phyloP scores from a whole-genome alignment of 2,888 invertebrate genomes.

The Lasioglossum villosulum region DNA sequence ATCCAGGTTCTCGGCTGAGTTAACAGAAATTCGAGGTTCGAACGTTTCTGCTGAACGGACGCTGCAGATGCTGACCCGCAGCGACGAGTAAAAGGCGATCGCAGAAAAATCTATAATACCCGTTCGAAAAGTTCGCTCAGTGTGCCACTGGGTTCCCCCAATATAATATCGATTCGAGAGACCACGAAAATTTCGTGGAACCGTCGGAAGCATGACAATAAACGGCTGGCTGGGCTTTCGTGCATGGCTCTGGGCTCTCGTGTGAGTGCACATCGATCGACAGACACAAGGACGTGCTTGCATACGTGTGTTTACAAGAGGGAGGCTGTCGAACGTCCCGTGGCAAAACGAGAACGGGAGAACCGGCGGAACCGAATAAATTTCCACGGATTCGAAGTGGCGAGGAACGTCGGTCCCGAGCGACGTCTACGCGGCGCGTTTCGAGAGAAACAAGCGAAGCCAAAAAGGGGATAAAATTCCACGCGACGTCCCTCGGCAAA shows the following conservation, averaged over 20 bases:
- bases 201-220: constrained; percentile 55
- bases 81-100: not conserved
- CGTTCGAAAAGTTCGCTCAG: not conserved
- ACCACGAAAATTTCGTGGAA: constrained; percentile 25
- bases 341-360: constrained; percentile 20
- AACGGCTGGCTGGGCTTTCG: constrained; percentile 48
- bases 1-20: not conserved
- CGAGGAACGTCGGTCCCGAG: too few species aligned
- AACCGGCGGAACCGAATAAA: not conserved
- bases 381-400: not conserved
- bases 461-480: constrained; percentile 20
- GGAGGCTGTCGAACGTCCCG: constrained; percentile 36
- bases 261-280: constrained; percentile 61
- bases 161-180: not conserved
- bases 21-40: constrained; percentile 23
- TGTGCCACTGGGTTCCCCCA: not conserved
- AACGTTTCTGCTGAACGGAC: not conserved
- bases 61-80: not conserved
- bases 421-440: not conserved
- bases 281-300: constrained; percentile 29
- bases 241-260: constrained; percentile 38
- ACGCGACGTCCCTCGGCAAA: constrained; percentile 17
- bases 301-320: constrained; percentile 56
- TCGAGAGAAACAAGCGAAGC: not conserved
- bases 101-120: not conserved